Evolutionary conservation across 2,113 vertebrate genomes (phyloP), one percentile per base, ranked within the genome.

Genomic region (Odontesthes bonariensis): DNA sequence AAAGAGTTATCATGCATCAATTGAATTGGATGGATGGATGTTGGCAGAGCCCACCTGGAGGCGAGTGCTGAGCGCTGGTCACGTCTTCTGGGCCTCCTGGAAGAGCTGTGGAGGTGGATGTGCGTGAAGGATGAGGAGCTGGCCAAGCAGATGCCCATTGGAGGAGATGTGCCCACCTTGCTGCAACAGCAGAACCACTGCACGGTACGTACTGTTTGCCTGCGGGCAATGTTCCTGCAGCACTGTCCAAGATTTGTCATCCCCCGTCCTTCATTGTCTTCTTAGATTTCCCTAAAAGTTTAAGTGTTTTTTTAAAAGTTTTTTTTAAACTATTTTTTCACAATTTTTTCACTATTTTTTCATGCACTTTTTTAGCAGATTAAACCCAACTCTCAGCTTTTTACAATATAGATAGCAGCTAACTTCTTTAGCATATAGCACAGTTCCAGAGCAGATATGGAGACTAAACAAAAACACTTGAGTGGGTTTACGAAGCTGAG

Each of bases 1-100:
- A 65, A 16, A 52, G n/a, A 31, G 33, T 35, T 35, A 11, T 47
- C 3, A n/a, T 57, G 12, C 32, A 12, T 49, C 44, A 56, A 73
- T 33, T 72, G 14, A 44, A 60, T 22, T 20, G 11, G 31, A 58
- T 23, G 73, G 38, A 12, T 73, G 27, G 2, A 0, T 77, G 44
- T 89, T 40, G 61, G 31, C 85, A 99, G 98, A 81, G 95, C 96
- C 69, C 97, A 99, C 79, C 92, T 99, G 92, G 97, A 99, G 89
- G 97, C 95, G 57, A 99, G 95, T 87, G 95, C 97, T 9, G 98
- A 99, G 85, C 97, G 97, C 68, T 98, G 97, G 96, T 97, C 94
- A 80, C 93, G 95, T 71, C 92, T 99, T 81, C 91, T 99, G 86
- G 93, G 89, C 1, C 95, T 96, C 11, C 91, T 99, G 70, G 98